Evolutionary conservation across 2,888 invertebrate genomes (phyloP).

Genomic region (Cryptophagus acutangulus): DNA sequence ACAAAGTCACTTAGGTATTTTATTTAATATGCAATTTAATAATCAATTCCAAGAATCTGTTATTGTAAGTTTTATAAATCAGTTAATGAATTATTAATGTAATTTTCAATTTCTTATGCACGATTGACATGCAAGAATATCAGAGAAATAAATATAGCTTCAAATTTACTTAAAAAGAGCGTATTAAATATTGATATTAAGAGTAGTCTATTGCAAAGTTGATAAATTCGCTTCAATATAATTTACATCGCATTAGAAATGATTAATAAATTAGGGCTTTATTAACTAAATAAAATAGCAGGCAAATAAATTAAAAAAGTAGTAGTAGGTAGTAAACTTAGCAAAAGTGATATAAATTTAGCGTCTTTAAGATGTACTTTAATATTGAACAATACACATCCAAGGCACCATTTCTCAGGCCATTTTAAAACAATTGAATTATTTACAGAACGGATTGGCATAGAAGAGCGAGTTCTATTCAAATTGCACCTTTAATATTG

Average conservation of each 20-base stretch:
- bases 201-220: background rate
- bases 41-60: slow-evolving; percentile 17
- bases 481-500: slow-evolving; percentile 51
- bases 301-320: slow-evolving; percentile 11
- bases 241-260: slow-evolving; percentile 2
- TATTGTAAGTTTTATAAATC: slow-evolving; percentile 19
- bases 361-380: slow-evolving; percentile 38
- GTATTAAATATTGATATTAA: slow-evolving; percentile 12
- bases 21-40: slow-evolving; percentile 15
- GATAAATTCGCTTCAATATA: background rate
- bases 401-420: slow-evolving; percentile 44
- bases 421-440: slow-evolving; percentile 48
- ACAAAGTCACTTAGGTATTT: too few relatives aligned
- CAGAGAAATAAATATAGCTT: slow-evolving; percentile 17
- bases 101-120: slow-evolving; percentile 18
- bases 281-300: slow-evolving; percentile 8
- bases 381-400: slow-evolving; percentile 45
- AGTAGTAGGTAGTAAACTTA: slow-evolving; percentile 16
- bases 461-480: slow-evolving; percentile 49
- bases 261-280: background rate
- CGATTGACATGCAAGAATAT: slow-evolving; percentile 22
- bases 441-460: slow-evolving; percentile 50
- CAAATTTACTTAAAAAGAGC: slow-evolving; percentile 18
- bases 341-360: slow-evolving; percentile 36
- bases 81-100: slow-evolving; percentile 14